These are phyloP conservation scores for Gnatocerus cornutus DNA, from an alignment of 2,888 invertebrate genomes.

Conservation along the genomic window DNA sequence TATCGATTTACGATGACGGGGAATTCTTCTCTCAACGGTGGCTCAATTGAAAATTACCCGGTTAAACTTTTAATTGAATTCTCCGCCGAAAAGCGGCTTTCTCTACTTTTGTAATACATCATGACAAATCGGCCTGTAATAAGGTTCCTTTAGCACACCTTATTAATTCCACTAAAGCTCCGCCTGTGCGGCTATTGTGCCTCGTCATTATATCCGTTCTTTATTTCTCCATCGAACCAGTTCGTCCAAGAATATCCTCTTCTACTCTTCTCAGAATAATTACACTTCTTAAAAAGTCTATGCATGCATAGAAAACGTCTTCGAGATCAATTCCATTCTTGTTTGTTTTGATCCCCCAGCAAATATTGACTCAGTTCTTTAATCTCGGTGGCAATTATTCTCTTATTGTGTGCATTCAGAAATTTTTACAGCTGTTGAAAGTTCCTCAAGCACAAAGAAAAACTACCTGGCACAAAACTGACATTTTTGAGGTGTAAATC, in stretches of 20 bases:
- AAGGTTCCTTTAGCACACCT: slow-evolving; percentile 44
- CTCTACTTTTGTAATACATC: slow-evolving; percentile 28
- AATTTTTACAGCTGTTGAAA: slow-evolving; percentile 23
- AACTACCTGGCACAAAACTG: slow-evolving; percentile 21
- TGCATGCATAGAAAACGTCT: not conserved
- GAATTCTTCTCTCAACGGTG: no score
- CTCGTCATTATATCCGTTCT: slow-evolving; percentile 45
- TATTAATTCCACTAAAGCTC: slow-evolving; percentile 45
- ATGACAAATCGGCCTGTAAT: slow-evolving; percentile 44
- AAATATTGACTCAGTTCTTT: slow-evolving; percentile 17
- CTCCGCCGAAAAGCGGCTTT: slow-evolving; percentile 26
- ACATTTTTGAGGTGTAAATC: slow-evolving; percentile 27
- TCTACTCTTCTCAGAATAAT: slow-evolving; percentile 41
- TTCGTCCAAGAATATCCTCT: slow-evolving; percentile 36
- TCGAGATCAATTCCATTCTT: not conserved
- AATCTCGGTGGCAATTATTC: slow-evolving; percentile 15
- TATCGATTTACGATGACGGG: no score
- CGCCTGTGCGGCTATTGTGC: slow-evolving; percentile 41
- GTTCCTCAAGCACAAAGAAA: slow-evolving; percentile 3
- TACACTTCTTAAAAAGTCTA: slow-evolving; percentile 13
- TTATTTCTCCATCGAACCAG: slow-evolving; percentile 41
- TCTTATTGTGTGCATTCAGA: slow-evolving; percentile 9
- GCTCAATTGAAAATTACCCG: no score
- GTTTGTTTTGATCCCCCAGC: slow-evolving; percentile 4
- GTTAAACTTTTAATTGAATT: slow-evolving; percentile 36